Conservation (phyloP, 2,888 invertebrate species). For the Nineta flava region DNA sequence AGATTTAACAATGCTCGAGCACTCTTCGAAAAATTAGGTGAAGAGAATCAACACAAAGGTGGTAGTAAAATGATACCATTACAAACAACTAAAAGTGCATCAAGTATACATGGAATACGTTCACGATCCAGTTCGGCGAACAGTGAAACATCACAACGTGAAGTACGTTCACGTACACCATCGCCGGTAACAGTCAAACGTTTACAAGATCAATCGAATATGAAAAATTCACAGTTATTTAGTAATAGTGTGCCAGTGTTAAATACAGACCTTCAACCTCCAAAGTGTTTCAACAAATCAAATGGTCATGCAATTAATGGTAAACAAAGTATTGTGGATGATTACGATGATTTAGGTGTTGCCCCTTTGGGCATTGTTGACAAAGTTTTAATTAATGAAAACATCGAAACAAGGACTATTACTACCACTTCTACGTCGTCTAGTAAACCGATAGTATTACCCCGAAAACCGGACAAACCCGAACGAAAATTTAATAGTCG, state of each 20-base stretch:
- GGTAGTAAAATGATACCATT: conserved; percentile 19
- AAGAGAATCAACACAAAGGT: conserved; percentile 38
- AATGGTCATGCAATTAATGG: conserved; percentile 5
- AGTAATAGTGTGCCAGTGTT: conserved; percentile 33
- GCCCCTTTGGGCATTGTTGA: conserved; percentile 8
- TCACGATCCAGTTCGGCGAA: conserved; percentile 52
- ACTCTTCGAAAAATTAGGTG: conserved; percentile 75
- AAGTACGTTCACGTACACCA: conserved; percentile 26
- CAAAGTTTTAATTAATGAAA: conserved; percentile 5
- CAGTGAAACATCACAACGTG: conserved; percentile 34
- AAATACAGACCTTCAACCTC: conserved; percentile 16
- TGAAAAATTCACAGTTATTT: conserved; percentile 26
- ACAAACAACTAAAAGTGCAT: conserved; percentile 28
- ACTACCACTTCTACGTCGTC: conserved; percentile 12
- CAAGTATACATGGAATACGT: conserved; percentile 34
- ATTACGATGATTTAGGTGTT: conserved; percentile 13
- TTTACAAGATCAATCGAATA: background rate
- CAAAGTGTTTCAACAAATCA: background rate
- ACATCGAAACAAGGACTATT: conserved; percentile 8
- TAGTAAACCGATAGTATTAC: conserved; percentile 20
- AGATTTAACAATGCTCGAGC: conserved; percentile 83
- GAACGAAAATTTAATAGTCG: conserved; percentile 69
- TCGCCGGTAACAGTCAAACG: conserved; percentile 22
- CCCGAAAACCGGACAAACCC: conserved; percentile 64
- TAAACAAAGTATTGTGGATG: conserved; percentile 7